Conservation (phyloP, 1,140 invertebrate species). For the Lepidostoma basale region DNA sequence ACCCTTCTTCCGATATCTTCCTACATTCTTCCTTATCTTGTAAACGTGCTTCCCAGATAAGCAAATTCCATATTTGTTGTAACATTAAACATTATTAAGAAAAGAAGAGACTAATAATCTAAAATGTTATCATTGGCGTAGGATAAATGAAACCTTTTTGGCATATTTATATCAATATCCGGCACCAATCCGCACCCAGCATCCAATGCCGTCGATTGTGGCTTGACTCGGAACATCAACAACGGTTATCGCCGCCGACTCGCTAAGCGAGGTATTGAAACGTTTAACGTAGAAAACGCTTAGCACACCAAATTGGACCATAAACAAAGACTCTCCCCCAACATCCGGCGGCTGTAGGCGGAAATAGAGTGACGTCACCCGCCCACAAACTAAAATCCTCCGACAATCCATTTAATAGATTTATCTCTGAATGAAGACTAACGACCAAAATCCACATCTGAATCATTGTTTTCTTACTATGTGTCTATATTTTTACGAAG, state of each 20-base stretch:
- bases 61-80: no score
- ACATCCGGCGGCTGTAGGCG: constrained; percentile 21
- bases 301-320: constrained; percentile 35
- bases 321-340: constrained; percentile 33
- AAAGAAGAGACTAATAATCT: no score
- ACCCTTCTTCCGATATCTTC: no score
- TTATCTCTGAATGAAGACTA: constrained; percentile 17
- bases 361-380: constrained; percentile 1
- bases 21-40: no score
- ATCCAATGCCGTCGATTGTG: background rate
- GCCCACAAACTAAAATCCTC: background rate
- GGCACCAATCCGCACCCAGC: background rate
- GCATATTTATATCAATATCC: no score
- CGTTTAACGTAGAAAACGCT: constrained; percentile 40
- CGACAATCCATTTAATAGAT: constrained; percentile 23
- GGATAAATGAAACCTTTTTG: no score
- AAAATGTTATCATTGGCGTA: no score
- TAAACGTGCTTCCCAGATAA: no score
- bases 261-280: constrained; percentile 27
- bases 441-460: background rate
- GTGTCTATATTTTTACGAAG: no score
- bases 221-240: background rate
- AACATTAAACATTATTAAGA: no score
- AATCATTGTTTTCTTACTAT: constrained; percentile 9
- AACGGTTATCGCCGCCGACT: background rate